A percentile compares a stretch with the other conserved stretches of the same genome.
phyloP scores from a whole-genome alignment of 2,888 invertebrate genomes.

The Leucoma salicis region DNA sequence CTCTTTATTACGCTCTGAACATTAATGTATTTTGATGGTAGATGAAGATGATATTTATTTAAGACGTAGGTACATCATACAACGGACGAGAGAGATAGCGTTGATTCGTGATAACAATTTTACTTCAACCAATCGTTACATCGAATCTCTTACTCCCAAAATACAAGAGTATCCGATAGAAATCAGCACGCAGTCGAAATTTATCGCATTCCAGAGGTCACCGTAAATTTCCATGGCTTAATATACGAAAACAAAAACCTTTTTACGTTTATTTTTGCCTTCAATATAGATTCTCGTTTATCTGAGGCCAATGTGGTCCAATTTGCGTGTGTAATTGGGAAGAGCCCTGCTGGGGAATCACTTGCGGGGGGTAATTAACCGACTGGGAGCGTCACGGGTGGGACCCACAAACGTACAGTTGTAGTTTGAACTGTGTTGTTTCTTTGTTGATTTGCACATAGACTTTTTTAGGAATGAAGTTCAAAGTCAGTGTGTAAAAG shows the following conservation, averaged over 20 bases:
- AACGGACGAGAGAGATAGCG: too few relatives aligned
- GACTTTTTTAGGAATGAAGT: too few relatives aligned
- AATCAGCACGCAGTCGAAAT: background rate
- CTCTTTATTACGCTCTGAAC: too few relatives aligned
- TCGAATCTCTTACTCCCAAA: conserved; percentile 4
- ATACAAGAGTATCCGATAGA: background rate
- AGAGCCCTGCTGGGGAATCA: conserved; percentile 49
- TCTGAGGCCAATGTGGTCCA: conserved; percentile 34
- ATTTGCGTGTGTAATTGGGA: conserved; percentile 54
- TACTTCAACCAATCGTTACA: too few relatives aligned
- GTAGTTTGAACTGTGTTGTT: too few relatives aligned
- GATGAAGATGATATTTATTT: too few relatives aligned
- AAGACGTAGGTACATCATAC: too few relatives aligned
- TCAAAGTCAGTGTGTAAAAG: too few relatives aligned
- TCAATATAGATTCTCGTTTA: conserved; percentile 13
- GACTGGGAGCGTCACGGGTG: conserved; percentile 18
- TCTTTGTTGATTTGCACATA: too few relatives aligned
- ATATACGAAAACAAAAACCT: conserved; percentile 8
- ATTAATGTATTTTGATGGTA: too few relatives aligned
- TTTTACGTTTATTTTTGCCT: conserved; percentile 9
- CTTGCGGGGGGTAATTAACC: conserved; percentile 56
- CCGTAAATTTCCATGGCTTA: conserved; percentile 7
- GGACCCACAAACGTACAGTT: conserved; percentile 5
- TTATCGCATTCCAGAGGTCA: conserved; percentile 3
- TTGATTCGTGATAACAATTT: too few relatives aligned